Evolutionary conservation across 2,797 vertebrate genomes (phyloP).

Genomic region (Triplophysa yarkandensis): DNA sequence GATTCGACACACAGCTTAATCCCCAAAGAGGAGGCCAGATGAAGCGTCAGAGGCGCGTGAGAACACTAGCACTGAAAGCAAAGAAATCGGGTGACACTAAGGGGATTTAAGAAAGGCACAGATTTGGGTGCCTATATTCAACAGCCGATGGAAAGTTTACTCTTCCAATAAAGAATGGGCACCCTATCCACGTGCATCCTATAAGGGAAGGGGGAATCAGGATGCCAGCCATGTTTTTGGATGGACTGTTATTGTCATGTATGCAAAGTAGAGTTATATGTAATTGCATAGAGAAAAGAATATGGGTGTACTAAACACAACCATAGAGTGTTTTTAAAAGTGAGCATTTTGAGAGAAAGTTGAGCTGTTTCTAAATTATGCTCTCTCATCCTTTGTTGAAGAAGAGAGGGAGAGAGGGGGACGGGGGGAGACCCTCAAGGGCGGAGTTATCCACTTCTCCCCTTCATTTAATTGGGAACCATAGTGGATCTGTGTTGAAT

Average conservation of each 20-base stretch:
- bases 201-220: too few species aligned
- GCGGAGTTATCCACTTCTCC: slow-evolving; percentile 62
- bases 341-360: slow-evolving; percentile 53
- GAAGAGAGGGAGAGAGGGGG: slow-evolving; percentile 56
- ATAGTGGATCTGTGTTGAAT: slow-evolving; percentile 70
- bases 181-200: too few species aligned
- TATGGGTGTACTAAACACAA: too few species aligned
- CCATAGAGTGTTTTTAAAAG: too few species aligned
- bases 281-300: too few species aligned
- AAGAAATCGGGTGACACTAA: slow-evolving; percentile 16
- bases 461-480: slow-evolving; percentile 70
- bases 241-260: too few species aligned
- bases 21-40: slow-evolving; percentile 52
- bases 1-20: slow-evolving; percentile 87
- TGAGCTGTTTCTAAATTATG: slow-evolving; percentile 63
- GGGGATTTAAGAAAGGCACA: slow-evolving; percentile 17
- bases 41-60: slow-evolving; percentile 76
- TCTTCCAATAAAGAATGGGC: background rate
- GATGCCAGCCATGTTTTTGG: too few species aligned
- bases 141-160: slow-evolving; percentile 15
- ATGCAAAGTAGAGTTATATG: too few species aligned
- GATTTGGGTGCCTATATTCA: background rate
- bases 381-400: slow-evolving; percentile 68
- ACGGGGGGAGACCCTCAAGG: slow-evolving; percentile 67
- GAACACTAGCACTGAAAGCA: slow-evolving; percentile 54